Percentiles rank a stretch among this genome's conserved stretches.
phyloP scores from a whole-genome alignment of 2,113 vertebrate genomes.

The Lamprologus sp. region DNA sequence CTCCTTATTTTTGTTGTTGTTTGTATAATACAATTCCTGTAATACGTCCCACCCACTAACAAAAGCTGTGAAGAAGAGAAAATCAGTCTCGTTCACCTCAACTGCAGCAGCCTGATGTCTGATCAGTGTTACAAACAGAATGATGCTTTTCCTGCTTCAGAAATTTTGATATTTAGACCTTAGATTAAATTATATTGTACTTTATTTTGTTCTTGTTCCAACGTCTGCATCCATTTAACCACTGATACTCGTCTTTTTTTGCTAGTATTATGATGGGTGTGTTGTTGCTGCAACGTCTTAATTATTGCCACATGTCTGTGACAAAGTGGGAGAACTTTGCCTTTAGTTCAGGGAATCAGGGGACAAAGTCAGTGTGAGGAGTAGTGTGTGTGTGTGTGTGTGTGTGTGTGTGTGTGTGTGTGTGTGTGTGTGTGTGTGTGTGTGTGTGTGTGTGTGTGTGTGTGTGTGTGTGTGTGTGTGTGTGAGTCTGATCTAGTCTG shows the following conservation, averaged over 20 bases:
- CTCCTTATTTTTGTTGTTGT: background rate
- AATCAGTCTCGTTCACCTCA: background rate
- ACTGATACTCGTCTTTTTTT: background rate
- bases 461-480: no score
- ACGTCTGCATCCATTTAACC: fast-evolving
- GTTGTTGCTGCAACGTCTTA: fast-evolving
- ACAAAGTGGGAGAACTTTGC: background rate
- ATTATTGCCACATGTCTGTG: background rate
- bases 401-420: no score
- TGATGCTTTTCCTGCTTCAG: background rate
- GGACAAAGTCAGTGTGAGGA: background rate
- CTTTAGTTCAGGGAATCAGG: background rate
- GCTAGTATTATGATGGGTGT: background rate
- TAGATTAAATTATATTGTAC: background rate
- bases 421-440: no score
- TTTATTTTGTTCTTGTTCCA: background rate
- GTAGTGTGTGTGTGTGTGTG: background rate
- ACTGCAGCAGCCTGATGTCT: fast-evolving
- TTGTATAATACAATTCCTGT: background rate
- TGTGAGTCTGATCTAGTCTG: no score
- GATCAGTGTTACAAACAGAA: background rate
- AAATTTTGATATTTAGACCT: fast-evolving
- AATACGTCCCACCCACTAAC: fast-evolving
- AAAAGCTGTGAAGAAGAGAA: background rate
- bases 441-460: no score